phyloP scores from a whole-genome alignment of 92 coral and sea anemone species.

The Porites cylindrica region DNA sequence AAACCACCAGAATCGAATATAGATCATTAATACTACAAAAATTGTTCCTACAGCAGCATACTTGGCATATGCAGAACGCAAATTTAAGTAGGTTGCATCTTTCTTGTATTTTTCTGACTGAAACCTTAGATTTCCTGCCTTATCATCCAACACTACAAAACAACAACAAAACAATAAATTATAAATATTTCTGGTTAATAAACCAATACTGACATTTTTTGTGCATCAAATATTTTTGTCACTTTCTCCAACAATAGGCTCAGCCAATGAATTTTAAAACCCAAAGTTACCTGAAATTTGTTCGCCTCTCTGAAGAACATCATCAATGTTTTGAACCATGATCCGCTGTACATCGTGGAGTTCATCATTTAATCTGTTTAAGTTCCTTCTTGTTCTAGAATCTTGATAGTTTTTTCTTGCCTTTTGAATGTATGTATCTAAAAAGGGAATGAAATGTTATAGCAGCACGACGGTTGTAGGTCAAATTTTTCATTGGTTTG shows the following conservation, averaged over 20 bases:
- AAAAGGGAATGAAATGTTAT: not conserved
- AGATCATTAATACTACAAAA: slow-evolving; percentile 84
- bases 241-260: too few species aligned
- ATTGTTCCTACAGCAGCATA: slow-evolving; percentile 97
- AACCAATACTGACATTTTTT: too few species aligned
- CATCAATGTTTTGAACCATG: slow-evolving; percentile 99
- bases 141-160: slow-evolving; percentile 94
- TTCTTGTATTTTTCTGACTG: slow-evolving; percentile 99
- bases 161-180: not conserved
- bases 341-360: slow-evolving; percentile 98
- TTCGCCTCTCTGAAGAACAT: slow-evolving; percentile 98
- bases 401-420: slow-evolving; percentile 97
- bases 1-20: slow-evolving; percentile 98
- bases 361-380: slow-evolving; percentile 97
- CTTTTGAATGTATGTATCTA: slow-evolving; percentile 97
- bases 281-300: slow-evolving; percentile 84
- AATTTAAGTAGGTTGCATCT: slow-evolving; percentile 96
- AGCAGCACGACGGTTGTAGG: not conserved
- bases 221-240: too few species aligned
- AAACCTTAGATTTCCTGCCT: slow-evolving; percentile 97
- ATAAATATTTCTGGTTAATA: not conserved
- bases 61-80: slow-evolving; percentile 96
- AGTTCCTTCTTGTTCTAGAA: slow-evolving; percentile 92
- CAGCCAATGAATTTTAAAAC: not conserved
- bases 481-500: too few species aligned